phyloP scores from a whole-genome alignment of 2,113 vertebrate species.

The Bombycilla garrulus region DNA sequence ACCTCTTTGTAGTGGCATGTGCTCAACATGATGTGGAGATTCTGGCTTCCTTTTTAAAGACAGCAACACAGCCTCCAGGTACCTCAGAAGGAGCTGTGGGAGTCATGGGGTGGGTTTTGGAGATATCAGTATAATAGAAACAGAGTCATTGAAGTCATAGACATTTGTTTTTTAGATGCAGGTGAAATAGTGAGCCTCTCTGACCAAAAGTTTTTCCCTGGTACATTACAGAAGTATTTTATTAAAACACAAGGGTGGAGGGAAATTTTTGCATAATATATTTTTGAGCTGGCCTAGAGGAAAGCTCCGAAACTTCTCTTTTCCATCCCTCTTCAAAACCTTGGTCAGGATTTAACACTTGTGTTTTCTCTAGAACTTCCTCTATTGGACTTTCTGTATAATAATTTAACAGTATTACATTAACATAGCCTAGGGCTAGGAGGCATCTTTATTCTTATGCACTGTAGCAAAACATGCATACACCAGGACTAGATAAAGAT shows the following conservation, averaged over 20 bases:
- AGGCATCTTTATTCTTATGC: neutral
- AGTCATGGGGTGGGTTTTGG: neutral
- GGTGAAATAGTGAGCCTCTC: neutral
- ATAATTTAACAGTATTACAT: neutral
- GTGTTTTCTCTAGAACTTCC: neutral
- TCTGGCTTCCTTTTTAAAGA: neutral
- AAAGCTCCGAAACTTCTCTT: neutral
- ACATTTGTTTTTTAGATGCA: neutral
- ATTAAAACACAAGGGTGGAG: neutral
- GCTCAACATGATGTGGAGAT: neutral
- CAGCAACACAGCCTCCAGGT: neutral
- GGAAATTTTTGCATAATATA: neutral
- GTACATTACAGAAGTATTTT: neutral
- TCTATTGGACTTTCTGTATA: neutral
- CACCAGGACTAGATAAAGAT: neutral
- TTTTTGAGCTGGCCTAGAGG: neutral
- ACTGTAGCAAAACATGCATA: neutral
- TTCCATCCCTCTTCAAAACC: neutral
- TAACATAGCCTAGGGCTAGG: neutral
- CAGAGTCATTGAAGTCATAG: neutral
- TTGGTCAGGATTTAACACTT: neutral
- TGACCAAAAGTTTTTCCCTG: neutral
- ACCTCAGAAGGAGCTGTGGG: neutral
- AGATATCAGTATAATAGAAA: neutral
- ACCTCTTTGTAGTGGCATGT: neutral